phyloP scores from a whole-genome alignment of 2,113 vertebrate species.

The Myrmophylax atrothorax region DNA sequence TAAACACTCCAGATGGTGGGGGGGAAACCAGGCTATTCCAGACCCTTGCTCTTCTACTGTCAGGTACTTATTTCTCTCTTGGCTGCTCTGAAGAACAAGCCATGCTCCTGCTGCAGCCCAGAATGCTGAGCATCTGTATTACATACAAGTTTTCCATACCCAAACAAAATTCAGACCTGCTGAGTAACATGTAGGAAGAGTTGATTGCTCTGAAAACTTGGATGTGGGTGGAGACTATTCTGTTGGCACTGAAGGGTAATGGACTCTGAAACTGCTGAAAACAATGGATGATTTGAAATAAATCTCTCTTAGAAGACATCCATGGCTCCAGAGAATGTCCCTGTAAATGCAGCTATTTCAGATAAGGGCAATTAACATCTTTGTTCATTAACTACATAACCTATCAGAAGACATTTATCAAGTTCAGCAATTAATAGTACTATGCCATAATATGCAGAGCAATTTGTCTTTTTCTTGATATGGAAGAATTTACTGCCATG shows the following conservation, averaged over 20 bases:
- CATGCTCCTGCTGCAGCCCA: background rate
- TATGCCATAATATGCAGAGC: background rate
- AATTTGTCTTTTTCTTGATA: constrained; percentile 32
- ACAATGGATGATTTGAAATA: constrained; percentile 46
- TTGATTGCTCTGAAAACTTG: background rate
- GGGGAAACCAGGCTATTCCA: background rate
- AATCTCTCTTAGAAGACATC: constrained; percentile 40
- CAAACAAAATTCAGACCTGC: background rate
- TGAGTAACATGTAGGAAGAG: background rate
- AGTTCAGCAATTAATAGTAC: constrained; percentile 38
- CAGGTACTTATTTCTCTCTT: background rate
- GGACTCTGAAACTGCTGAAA: constrained; percentile 40
- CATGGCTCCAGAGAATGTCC: background rate
- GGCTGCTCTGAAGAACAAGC: background rate
- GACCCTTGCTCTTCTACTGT: background rate
- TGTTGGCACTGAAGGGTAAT: background rate
- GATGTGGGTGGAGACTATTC: constrained; percentile 7
- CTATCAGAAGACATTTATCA: constrained; percentile 52
- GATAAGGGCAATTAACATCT: constrained; percentile 62
- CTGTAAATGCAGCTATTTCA: constrained; percentile 34
- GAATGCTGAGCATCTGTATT: background rate
- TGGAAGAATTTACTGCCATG: constrained; percentile 30
- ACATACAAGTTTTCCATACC: background rate
- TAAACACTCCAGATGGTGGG: background rate
- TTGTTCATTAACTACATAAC: constrained; percentile 42